Base-by-base conservation (phyloP, 2,888 invertebrate species). In the Hecatera dysodea region DNA sequence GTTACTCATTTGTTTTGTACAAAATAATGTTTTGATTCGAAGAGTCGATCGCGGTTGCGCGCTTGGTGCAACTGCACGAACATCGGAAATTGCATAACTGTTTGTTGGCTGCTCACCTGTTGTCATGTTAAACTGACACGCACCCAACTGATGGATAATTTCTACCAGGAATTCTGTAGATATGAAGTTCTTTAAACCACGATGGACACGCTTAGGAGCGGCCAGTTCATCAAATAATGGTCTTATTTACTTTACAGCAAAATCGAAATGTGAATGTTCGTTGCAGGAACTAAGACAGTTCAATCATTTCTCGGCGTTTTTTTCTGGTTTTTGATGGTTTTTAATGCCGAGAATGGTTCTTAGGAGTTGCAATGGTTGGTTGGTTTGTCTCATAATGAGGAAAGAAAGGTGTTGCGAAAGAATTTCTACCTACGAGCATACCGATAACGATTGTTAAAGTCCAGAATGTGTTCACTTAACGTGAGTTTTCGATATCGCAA, bases 1-100 rank as follows among this genome's bases (percentile, higher is more conserved):
- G 27, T 7, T 42, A 33, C 33, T 22, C 15, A 33, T 12, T 70
- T 67, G 55, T 48, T 48, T 55, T 2, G 9, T 48, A 39, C 8
- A 76, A 8, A 46, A 44, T 36, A 48, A 42, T 55, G 12, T 19
- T 27, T 70, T 17, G 33, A 15, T 55, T 36, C 36, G 36, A n/a
- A n/a, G n/a, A n/a, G n/a, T 39, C 29, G 15, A 15, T 42, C 6
- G 46, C 24, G n/a, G 19, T 36, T 27, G 27, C 19, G 8, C 39
- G 5, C 17, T 42, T 27, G n/a, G 24, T 46, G 39, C 53, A 53
- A 42, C 22, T 33, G 33, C 39, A 27, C 27, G 22, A 22, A 12
- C 71, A 55, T 48, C 73, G 78, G 55, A 78, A 29, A 55, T 78
- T 73, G 52, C 53, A 39, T 19, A 59, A 70, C 70, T 17, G 39